Percentiles rank a stretch among this genome's conserved stretches.
Evolutionary conservation across 2,888 invertebrate genomes (phyloP).

Genomic region (Biston betularia): DNA sequence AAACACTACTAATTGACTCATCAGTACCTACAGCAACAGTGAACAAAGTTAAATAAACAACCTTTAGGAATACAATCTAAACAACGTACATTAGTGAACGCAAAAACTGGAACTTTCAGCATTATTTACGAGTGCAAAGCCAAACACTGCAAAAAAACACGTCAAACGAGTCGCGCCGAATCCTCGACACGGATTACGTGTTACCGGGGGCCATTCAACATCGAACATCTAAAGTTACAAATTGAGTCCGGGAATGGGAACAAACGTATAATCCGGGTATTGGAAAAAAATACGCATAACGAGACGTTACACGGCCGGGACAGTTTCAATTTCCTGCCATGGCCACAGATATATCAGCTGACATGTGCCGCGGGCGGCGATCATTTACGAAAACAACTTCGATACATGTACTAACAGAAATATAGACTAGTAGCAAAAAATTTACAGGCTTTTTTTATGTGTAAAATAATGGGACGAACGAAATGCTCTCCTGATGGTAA

Average conservation of each 20-base stretch:
- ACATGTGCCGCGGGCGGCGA: neutral
- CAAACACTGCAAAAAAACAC: neutral
- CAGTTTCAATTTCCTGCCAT: slow-evolving; percentile 40
- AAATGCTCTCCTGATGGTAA: no score
- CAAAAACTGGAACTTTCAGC: neutral
- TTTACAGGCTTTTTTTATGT: no score
- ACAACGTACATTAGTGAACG: slow-evolving; percentile 1
- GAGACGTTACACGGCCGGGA: slow-evolving; percentile 30
- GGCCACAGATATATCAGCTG: slow-evolving; percentile 1
- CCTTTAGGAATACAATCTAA: slow-evolving; percentile 5
- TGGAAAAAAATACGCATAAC: slow-evolving; percentile 28
- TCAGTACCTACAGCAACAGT: neutral
- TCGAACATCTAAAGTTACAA: slow-evolving; percentile 41
- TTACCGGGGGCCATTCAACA: slow-evolving; percentile 10
- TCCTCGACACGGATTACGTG: slow-evolving; percentile 25
- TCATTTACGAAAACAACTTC: no score
- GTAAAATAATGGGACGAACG: no score
- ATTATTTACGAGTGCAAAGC: slow-evolving; percentile 3
- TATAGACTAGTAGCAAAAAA: neutral
- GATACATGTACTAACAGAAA: neutral
- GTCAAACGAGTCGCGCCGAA: slow-evolving; percentile 6
- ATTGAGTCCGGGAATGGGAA: slow-evolving; percentile 37
- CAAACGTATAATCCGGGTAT: slow-evolving; percentile 30
- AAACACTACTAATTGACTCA: neutral
- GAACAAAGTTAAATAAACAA: neutral